Conservation (phyloP, 1,140 invertebrate genomes). For the Solenopsis fugax region DNA sequence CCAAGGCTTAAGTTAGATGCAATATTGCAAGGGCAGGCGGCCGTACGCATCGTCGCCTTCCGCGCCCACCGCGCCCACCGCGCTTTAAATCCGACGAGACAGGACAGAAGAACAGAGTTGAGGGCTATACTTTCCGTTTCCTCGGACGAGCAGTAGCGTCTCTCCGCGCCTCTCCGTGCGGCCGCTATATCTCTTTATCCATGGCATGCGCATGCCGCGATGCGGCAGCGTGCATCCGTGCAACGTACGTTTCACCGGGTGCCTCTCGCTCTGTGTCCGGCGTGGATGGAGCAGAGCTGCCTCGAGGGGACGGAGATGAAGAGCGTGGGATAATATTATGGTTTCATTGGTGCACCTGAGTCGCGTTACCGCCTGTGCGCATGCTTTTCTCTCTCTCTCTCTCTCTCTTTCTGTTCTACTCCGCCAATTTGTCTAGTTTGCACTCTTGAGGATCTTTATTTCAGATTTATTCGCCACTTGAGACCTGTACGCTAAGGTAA, state of each 20-base stretch:
- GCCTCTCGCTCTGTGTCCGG: conserved; percentile 5
- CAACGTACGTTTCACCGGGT: conserved; percentile 3
- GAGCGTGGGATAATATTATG: conserved; percentile 78
- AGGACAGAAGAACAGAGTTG: not conserved
- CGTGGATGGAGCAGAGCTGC: conserved; percentile 26
- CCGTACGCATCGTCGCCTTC: not conserved
- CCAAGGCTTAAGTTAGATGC: conserved; percentile 81
- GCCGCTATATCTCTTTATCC: conserved; percentile 50
- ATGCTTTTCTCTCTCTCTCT: not conserved
- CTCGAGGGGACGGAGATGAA: conserved; percentile 66
- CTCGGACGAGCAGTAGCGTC: conserved; percentile 56
- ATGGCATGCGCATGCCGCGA: not conserved
- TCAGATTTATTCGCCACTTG: conserved; percentile 60
- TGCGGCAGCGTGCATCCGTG: not conserved
- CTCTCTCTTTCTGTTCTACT: conserved; percentile 10
- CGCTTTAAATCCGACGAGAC: conserved; percentile 15
- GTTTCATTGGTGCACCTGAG: conserved; percentile 76
- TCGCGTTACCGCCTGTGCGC: conserved; percentile 63
- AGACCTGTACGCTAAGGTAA: not conserved
- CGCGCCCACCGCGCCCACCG: not conserved
- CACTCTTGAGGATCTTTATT: conserved; percentile 66
- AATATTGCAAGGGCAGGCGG: conserved; percentile 77
- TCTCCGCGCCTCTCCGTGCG: conserved; percentile 40
- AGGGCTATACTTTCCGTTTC: conserved; percentile 36
- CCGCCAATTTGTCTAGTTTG: conserved; percentile 66